Base-by-base conservation (phyloP, 2,888 invertebrate genomes). In the Habroteleia sp. region DNA sequence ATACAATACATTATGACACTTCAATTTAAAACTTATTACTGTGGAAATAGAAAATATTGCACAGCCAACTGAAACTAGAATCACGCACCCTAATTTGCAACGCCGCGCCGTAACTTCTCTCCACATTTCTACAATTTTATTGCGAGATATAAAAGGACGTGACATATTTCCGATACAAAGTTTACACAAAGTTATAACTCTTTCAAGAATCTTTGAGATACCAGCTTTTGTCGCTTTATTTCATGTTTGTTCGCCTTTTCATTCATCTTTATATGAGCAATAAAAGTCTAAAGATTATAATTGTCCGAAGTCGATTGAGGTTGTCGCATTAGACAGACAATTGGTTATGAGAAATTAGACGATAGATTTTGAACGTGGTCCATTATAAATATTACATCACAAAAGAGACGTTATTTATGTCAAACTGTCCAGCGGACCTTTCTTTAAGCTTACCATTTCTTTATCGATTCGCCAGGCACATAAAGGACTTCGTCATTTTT, bases 111-210 rank as follows among this genome's bases (percentile, higher is more conserved):
- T 44, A 54, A 58, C 68, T 50, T 68, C 20, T 39, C 35, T 14
- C 5, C 20, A 8, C 41, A 50, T 58, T 58, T 68, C 35, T 35
- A 58, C 58, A 35, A 68, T 50, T 68, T 50, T 46, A 50, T 68
- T 50, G 41, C 25, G 10, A 48, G 25, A 48, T 35, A 58, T 50
- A 58, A 68, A 42, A 33, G n/a, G 48, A 68, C 68, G 58, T 58
- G 68, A 68, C 50, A 31, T 41, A 58, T 58, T 68, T 58, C 48
- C 56, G 48, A 68, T 68, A 58, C 68, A 48, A 58, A 68, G 65
- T 65, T 65, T 65, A 42, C 35, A 41, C 52, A 25, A 41, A 63
- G 52, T 63, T 46, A 39, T 39, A 63, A 41, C n/a, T 39, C 29
- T 29, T 39, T 27, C 17, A 23, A 48, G 42, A 63, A 42, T 44